These are phyloP conservation scores for Potamilus streckersoni DNA, from an alignment of 1,140 invertebrate genomes.

Conservation along the genomic window DNA sequence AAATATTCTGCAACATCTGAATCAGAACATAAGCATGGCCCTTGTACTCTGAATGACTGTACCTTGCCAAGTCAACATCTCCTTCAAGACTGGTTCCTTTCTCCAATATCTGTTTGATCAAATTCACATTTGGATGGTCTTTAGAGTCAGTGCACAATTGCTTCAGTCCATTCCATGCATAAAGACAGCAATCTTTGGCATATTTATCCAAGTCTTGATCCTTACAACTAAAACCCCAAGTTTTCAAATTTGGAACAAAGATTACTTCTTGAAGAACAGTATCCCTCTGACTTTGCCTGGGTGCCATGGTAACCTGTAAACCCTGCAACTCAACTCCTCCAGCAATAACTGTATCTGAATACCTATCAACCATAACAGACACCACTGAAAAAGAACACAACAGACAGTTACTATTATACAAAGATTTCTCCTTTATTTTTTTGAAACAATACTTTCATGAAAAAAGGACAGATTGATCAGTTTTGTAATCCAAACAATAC, in stretches of 20 bases:
- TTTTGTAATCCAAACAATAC: too few species aligned
- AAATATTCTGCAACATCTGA: background rate
- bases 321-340: background rate
- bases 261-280: background rate
- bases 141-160: background rate
- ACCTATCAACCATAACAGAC: background rate
- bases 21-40: background rate
- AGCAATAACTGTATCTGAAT: background rate
- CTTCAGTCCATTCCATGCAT: background rate
- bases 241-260: background rate
- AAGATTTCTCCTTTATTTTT: too few species aligned
- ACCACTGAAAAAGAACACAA: background rate
- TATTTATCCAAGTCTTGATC: background rate
- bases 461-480: too few species aligned
- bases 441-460: too few species aligned
- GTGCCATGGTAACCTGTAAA: background rate
- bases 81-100: background rate
- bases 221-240: background rate
- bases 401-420: too few species aligned
- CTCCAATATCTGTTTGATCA: background rate
- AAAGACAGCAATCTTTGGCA: background rate
- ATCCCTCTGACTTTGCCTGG: background rate
- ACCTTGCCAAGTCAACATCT: background rate
- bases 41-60: background rate
- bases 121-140: background rate